These are phyloP conservation scores for Microplitis demolitor DNA, from an alignment of 1,140 invertebrate species.

Conservation along the genomic window DNA sequence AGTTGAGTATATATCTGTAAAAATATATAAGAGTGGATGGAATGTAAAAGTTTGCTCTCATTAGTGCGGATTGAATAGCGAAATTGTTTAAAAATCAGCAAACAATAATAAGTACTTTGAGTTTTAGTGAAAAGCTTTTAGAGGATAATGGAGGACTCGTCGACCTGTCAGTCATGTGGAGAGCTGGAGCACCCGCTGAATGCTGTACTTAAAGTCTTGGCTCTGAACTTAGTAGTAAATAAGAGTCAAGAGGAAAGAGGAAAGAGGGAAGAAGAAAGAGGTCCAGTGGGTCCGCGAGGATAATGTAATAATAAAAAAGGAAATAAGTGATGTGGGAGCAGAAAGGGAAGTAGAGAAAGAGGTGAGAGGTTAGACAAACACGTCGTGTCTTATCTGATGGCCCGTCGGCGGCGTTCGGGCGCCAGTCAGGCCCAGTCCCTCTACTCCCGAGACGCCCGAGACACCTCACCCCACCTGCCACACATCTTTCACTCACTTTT, in stretches of 20 bases:
- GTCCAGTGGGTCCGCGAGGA: no score
- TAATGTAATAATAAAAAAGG: not conserved
- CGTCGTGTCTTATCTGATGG: constrained; percentile 55
- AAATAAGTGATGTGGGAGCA: constrained; percentile 33
- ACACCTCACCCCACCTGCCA: not conserved
- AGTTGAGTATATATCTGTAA: no score
- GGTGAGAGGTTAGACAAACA: constrained; percentile 59
- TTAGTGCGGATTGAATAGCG: not conserved
- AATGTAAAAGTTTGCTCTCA: constrained; percentile 7
- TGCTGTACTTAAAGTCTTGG: no score
- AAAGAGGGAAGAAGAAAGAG: no score
- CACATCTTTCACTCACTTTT: not conserved
- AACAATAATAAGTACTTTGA: not conserved
- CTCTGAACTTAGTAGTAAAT: no score
- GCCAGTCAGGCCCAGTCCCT: constrained; percentile 12
- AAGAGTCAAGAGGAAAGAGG: constrained; percentile 1
- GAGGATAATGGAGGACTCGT: constrained; percentile 35
- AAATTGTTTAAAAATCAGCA: no score
- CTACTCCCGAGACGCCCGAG: not conserved
- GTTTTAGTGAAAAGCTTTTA: constrained; percentile 41
- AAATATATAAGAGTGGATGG: not conserved
- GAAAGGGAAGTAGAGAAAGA: constrained; percentile 31
- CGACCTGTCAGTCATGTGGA: constrained; percentile 46
- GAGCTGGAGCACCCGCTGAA: constrained; percentile 25
- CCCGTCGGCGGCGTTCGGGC: constrained; percentile 45